Evolutionary conservation across 2,113 vertebrate species (phyloP), one percentile per base, ranked within the genome.

Genomic region (Myodes glareolus): DNA sequence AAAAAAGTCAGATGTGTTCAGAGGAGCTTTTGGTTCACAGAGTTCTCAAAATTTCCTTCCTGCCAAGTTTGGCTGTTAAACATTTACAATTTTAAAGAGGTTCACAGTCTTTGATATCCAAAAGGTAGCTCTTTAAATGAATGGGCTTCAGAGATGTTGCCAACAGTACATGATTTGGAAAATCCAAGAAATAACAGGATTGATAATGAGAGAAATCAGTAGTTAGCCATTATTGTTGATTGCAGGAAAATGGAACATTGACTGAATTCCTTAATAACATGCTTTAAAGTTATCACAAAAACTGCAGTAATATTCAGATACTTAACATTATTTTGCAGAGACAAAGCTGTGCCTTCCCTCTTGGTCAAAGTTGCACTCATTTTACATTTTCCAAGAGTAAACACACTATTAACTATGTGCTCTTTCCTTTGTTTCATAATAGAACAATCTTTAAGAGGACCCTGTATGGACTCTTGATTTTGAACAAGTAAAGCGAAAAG

Each of bases 381-480:
- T 75, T 95, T 61, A 92, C 29, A 10, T 12, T 94, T 95, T 67
- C 29, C 27, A n/a, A 88, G 23, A 67, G 10, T 29, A 75, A 8
- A 72, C 87, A 88, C 36, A 14, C 31, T 65, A 91, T 61, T 61
- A 33, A 82, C 29, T 9, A 5, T 25, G 4, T 33, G 7, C 25
- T 96, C 55, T 39, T 63, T 82, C 25, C 72, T 86, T 93, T 58
- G 7, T 90, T 94, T 88, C 25, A 88, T 76, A 91, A 89, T 76
- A 91, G 52, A 75, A 80, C 58, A 13, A 72, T 1, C 11, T 80
- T 27, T 42, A 88, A 39, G 61, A 42, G 13, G 33, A 94, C 17
- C 39, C 5, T 88, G 5, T 7, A 17, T 80, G n/a, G 13, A 70
- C 6, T 90, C 94, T 90, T 52, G 4, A 39, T 88, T 93, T 50